Evolutionary conservation across 2,797 vertebrate genomes (phyloP).

Genomic region (Rousettus madagascariensis): DNA sequence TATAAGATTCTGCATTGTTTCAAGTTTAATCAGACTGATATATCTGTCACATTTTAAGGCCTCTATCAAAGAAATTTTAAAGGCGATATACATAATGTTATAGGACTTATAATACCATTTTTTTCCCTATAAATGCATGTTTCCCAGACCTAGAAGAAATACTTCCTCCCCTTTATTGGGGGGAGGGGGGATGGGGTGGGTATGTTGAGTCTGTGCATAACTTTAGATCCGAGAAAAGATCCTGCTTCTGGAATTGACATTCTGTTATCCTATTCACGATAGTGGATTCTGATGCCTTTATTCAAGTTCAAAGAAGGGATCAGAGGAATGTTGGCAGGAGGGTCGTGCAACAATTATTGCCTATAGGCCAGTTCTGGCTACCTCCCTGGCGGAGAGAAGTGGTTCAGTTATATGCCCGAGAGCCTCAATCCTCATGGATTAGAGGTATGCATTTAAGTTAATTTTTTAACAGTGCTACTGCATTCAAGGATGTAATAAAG

Average conservation of each 20-base stretch:
- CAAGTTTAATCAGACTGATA: background rate
- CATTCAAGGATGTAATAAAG: background rate
- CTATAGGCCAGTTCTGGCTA: background rate
- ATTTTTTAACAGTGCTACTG: background rate
- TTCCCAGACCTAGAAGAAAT: background rate
- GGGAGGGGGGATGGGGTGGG: too few species aligned
- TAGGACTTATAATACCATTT: background rate
- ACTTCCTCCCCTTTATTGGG: background rate
- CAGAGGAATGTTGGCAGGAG: background rate
- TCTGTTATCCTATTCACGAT: background rate
- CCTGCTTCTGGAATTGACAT: background rate
- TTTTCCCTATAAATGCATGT: background rate
- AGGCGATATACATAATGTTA: background rate
- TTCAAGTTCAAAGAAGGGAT: background rate
- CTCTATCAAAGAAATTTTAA: slow-evolving; percentile 3
- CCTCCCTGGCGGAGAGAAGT: background rate
- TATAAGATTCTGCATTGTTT: background rate
- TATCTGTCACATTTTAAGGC: background rate
- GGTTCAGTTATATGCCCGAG: too few species aligned
- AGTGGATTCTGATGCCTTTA: background rate
- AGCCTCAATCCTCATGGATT: background rate
- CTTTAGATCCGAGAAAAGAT: background rate
- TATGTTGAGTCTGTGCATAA: background rate
- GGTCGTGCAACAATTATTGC: background rate
- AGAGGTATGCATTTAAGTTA: background rate